Evolutionary conservation across 1,140 invertebrate genomes (phyloP), one percentile per base, ranked within the genome.

Genomic region (Cherax destructor): DNA sequence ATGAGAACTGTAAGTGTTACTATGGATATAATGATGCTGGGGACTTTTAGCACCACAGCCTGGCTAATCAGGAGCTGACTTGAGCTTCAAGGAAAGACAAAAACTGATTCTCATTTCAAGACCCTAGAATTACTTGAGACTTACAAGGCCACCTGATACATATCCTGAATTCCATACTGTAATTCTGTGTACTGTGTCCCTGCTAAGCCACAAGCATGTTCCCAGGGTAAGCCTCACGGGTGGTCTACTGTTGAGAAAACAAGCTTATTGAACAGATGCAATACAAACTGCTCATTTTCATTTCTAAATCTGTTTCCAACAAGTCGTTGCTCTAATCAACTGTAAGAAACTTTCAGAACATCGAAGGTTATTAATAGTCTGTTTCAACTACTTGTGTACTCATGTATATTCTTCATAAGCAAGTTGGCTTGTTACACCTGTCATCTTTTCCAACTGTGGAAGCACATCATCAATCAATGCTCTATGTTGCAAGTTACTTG

Each of bases 371-470:
- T 83, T 83, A 49, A 72, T 76, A 74, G 47, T n/a, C 72, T 52
- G 49, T 30, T 76, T 86, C 56, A 86, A 78, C 69, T 69, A 76
- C 79, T 83, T 69, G 52, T 50, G 61, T 59, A 72, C 77, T 83
- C 41, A 5, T 52, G 83, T 69, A 49, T 50, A 76, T 41, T 83
- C 47, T 49, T 69, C 87, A 41, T 89, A 74, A 74, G 30, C 69
- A 30, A n/a, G 47, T 74, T 69, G 21, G 74, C 61, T 61, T 83
- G 79, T 69, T 50, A 84, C 88, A 77, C 81, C 30, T 47, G 30
- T 85, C 56, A 74, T 52, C 76, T 78, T 85, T 85, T 91, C 88
- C 88, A 91, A 52, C 88, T 91, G 81, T 91, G 88, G 88, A 91
- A 91, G 88, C 88, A 91, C 83, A 79, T 78, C 88, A 85, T 89